Conservation (phyloP, 2,888 invertebrate genomes). For the Eristalis arbustorum region DNA sequence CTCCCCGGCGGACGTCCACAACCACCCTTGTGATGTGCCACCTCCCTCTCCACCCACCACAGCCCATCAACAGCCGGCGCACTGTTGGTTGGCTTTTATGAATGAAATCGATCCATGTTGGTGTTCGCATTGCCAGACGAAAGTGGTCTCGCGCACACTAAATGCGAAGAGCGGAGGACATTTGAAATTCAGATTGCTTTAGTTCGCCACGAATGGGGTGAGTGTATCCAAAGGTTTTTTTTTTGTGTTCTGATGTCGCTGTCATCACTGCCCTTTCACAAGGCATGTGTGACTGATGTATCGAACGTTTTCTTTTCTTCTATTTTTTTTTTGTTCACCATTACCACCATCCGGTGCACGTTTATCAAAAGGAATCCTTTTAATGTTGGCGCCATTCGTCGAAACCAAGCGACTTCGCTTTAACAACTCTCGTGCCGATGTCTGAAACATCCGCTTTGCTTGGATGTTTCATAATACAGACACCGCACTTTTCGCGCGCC, state of each 20-base stretch:
- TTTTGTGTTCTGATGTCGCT: neutral
- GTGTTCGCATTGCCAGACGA: neutral
- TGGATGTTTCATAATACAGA: slow-evolving; percentile 46
- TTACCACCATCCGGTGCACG: neutral
- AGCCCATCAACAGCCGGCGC: neutral
- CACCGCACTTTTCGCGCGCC: slow-evolving; percentile 51
- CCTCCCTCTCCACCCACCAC: neutral
- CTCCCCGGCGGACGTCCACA: neutral
- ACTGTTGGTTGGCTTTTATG: slow-evolving; percentile 27
- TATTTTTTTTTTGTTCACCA: neutral
- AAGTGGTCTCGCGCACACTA: neutral
- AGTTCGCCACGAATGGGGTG: slow-evolving; percentile 47
- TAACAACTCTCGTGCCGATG: slow-evolving; percentile 42
- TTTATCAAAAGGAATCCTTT: neutral
- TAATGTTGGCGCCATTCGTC: slow-evolving; percentile 38
- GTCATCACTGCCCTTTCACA: slow-evolving; percentile 12
- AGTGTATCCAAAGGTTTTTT: slow-evolving; percentile 48
- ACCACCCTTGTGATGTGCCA: neutral
- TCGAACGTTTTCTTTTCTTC: neutral
- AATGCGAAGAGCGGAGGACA: slow-evolving; percentile 20
- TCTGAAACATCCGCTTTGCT: slow-evolving; percentile 59
- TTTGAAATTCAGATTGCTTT: slow-evolving; percentile 51
- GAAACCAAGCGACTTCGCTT: slow-evolving; percentile 1
- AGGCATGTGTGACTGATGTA: neutral
- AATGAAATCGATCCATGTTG: slow-evolving; percentile 42